phyloP scores from a whole-genome alignment of 2,888 invertebrate genomes.

The Sinopyrophorus schimmeli region DNA sequence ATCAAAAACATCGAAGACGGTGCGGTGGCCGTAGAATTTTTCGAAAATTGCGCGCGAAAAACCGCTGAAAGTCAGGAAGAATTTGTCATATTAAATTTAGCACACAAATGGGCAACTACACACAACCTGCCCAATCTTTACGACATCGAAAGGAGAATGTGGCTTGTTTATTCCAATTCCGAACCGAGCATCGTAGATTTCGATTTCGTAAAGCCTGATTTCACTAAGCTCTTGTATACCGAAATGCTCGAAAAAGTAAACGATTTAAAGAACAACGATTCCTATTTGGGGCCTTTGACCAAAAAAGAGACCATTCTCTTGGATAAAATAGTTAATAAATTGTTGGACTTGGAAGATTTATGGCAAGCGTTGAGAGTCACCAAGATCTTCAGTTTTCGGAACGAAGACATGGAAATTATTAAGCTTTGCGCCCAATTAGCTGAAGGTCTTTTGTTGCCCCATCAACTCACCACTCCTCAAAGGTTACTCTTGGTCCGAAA shows the following conservation, averaged over 20 bases:
- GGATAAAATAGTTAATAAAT: slow-evolving; percentile 58
- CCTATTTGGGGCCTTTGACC: slow-evolving; percentile 44
- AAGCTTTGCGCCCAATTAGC: slow-evolving; percentile 66
- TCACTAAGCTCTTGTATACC: slow-evolving; percentile 10
- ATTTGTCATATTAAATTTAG: slow-evolving; percentile 56
- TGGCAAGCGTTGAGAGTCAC: slow-evolving; percentile 65
- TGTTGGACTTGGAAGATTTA: slow-evolving; percentile 62
- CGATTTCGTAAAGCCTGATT: neutral
- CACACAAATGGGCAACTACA: slow-evolving; percentile 48
- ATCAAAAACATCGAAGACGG: slow-evolving; percentile 63
- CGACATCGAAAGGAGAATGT: slow-evolving; percentile 48
- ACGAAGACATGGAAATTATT: slow-evolving; percentile 61
- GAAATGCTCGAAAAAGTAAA: slow-evolving; percentile 22
- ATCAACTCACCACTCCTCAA: slow-evolving; percentile 67
- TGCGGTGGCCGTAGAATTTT: slow-evolving; percentile 66
- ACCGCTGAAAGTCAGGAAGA: slow-evolving; percentile 55
- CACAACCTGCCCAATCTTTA: slow-evolving; percentile 41
- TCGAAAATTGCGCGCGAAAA: slow-evolving; percentile 60
- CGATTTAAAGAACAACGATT: slow-evolving; percentile 4
- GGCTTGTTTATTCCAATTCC: slow-evolving; percentile 44
- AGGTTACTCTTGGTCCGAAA: slow-evolving; percentile 59
- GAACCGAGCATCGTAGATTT: slow-evolving; percentile 13
- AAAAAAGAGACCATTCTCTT: slow-evolving; percentile 55
- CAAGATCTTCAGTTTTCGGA: slow-evolving; percentile 57
- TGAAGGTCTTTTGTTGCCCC: slow-evolving; percentile 64